phyloP scores from a whole-genome alignment of 2,888 invertebrate genomes.

The Zelleria hepariella region DNA sequence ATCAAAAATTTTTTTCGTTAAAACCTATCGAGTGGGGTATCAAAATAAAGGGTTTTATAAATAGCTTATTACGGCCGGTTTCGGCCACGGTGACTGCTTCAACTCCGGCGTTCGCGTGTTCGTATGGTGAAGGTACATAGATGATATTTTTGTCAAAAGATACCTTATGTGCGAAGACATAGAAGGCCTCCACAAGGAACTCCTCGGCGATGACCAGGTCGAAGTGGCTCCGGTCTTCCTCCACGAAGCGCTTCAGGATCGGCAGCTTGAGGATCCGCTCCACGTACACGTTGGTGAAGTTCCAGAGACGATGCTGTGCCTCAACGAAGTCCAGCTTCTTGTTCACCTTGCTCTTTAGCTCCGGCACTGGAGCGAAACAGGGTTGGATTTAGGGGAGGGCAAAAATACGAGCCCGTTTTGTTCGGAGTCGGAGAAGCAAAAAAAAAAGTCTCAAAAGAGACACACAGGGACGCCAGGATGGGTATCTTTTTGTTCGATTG shows the following conservation, averaged over 20 bases:
- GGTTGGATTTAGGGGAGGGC: neutral
- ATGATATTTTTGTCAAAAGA: too few species aligned
- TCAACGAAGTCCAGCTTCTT: neutral
- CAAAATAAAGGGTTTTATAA: too few species aligned
- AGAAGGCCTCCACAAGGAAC: constrained; percentile 26
- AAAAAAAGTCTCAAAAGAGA: neutral
- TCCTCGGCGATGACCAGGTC: constrained; percentile 27
- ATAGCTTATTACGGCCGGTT: too few species aligned
- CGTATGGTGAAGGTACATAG: too few species aligned
- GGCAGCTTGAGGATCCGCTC: constrained; percentile 15
- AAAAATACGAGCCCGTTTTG: neutral
- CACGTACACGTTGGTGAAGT: constrained; percentile 7
- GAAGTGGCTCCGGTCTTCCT: constrained; percentile 19
- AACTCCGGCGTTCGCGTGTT: too few species aligned
- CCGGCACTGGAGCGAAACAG: constrained; percentile 9
- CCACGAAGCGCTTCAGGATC: constrained; percentile 15
- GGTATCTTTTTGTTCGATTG: too few species aligned
- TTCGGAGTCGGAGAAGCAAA: neutral
- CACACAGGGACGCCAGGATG: too few species aligned
- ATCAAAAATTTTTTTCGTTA: too few species aligned
- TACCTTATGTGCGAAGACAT: constrained; percentile 27
- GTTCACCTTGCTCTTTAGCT: neutral
- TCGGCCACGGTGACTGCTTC: too few species aligned
- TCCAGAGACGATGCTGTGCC: constrained; percentile 4
- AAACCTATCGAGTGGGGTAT: too few species aligned